Evolutionary conservation across 2,888 invertebrate species (phyloP), one percentile per base, ranked within the genome.

Genomic region (Stegana nigrithorax): DNA sequence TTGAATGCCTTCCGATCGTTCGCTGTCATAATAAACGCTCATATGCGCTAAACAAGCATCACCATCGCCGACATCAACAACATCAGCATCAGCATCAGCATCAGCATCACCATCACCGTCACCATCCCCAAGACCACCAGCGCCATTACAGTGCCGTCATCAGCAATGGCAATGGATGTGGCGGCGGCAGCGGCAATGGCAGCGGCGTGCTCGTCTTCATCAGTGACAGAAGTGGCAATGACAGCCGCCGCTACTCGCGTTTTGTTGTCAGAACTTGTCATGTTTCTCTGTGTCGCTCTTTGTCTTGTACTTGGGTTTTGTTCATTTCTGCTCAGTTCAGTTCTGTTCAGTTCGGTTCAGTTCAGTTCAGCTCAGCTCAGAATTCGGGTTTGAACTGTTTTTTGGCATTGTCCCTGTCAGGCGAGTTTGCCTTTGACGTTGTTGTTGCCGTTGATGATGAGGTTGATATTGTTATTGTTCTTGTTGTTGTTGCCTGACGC

Each of bases 201-300:
- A 47, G 47, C 47, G 21, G 47, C 23, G n/a, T n/a, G n/a, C n/a
- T n/a, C n/a, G n/a, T n/a, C n/a, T n/a, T n/a, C n/a, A n/a, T n/a
- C n/a, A n/a, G n/a, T n/a, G 5, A 23, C 25, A 21, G 6, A 23
- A 23, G 47, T 4, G 6, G 47, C n/a, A 21, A 10, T 45, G 45
- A 21, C n/a, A 36, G 36, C 10, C 4, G 36, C 21, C 10, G 8
- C 17, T 36, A 36, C 12, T 8, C 32, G 53, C 53, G 23, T 55
- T 55, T 55, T 55, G 36, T 32, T 55, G 53, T 55, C 53, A 55
- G 36, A 55, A 36, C 32, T 55, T 55, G 53, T 55, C 53, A 55
- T 55, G 53, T 55, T 36, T 21, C 8, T 10, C 32, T 29, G 10
- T 6, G 39, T 47, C 23, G 36, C 53, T 55, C 21, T 32, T 55